phyloP scores from a whole-genome alignment of 2,888 invertebrate species.

The Thymelicus lineola region DNA sequence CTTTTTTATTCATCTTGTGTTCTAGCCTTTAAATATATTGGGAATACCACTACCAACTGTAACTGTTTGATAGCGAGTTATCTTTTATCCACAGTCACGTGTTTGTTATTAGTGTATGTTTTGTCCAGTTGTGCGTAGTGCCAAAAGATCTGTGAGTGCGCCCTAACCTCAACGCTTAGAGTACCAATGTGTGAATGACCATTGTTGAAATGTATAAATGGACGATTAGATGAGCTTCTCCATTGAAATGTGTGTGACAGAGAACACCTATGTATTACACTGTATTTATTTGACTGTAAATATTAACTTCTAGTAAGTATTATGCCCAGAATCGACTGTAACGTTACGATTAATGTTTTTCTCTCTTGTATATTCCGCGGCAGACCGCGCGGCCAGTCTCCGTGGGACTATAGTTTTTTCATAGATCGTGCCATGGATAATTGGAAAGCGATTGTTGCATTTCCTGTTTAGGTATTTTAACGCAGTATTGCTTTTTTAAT shows the following conservation, averaged over 20 bases:
- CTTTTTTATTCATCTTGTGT: slow-evolving; percentile 17
- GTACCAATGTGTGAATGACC: slow-evolving; percentile 38
- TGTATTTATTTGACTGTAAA: slow-evolving; percentile 44
- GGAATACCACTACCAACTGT: slow-evolving; percentile 15
- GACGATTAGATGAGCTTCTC: slow-evolving; percentile 35
- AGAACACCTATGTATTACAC: slow-evolving; percentile 42
- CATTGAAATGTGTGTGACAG: slow-evolving; percentile 42
- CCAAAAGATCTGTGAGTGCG: slow-evolving; percentile 52
- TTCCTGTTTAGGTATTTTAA: slow-evolving; percentile 23
- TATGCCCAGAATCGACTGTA: slow-evolving; percentile 45
- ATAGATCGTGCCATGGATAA: slow-evolving; percentile 29
- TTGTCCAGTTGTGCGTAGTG: slow-evolving; percentile 53
- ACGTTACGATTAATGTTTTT: slow-evolving; percentile 44
- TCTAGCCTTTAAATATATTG: slow-evolving; percentile 31
- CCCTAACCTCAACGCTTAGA: slow-evolving; percentile 13
- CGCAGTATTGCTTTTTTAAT: slow-evolving; percentile 31
- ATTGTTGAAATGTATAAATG: slow-evolving; percentile 28
- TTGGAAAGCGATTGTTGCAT: slow-evolving; percentile 20
- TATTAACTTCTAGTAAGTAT: slow-evolving; percentile 38
- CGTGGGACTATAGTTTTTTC: slow-evolving; percentile 4
- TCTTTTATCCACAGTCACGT: slow-evolving; percentile 47
- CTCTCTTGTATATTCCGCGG: slow-evolving; percentile 9
- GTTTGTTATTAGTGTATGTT: slow-evolving; percentile 45
- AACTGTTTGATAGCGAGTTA: slow-evolving; percentile 35
- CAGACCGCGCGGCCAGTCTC: background rate